phyloP scores from a whole-genome alignment of 2,113 vertebrate species.

The Cephalopterus ornatus region DNA sequence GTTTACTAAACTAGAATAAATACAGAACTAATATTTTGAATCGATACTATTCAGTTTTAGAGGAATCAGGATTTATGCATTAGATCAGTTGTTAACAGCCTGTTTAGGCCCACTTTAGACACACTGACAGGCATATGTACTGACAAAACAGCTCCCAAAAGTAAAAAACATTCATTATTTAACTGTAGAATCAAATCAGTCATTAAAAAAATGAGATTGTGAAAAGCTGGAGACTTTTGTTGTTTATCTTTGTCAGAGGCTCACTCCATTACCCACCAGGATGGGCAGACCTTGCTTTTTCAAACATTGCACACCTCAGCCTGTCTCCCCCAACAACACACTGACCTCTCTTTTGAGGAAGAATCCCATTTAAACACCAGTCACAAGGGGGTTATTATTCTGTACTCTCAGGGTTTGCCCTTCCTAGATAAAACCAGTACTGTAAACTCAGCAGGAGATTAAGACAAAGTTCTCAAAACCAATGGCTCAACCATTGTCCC shows the following conservation, averaged over 20 bases:
- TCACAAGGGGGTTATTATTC: constrained; percentile 8
- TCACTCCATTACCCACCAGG: neutral
- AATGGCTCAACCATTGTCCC: constrained; percentile 32
- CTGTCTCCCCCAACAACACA: neutral
- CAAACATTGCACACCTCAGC: neutral
- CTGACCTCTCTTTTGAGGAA: neutral
- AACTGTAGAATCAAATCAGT: neutral
- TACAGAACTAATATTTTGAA: neutral
- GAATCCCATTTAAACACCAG: neutral
- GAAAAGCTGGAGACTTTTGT: neutral
- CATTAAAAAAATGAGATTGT: neutral
- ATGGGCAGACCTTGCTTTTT: neutral
- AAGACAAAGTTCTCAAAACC: constrained; percentile 25
- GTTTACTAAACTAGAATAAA: neutral
- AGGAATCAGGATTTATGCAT: neutral
- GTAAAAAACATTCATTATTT: neutral
- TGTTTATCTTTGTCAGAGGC: neutral
- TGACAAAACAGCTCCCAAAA: neutral
- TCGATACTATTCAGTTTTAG: neutral
- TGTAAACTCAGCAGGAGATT: constrained; percentile 52
- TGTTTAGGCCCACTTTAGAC: neutral
- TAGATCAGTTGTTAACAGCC: neutral
- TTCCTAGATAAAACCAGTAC: constrained; percentile 35
- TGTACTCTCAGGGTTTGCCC: constrained; percentile 7
- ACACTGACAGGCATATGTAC: neutral